phyloP scores from a whole-genome alignment of 1,140 invertebrate genomes.

The Drosophila lowei region DNA sequence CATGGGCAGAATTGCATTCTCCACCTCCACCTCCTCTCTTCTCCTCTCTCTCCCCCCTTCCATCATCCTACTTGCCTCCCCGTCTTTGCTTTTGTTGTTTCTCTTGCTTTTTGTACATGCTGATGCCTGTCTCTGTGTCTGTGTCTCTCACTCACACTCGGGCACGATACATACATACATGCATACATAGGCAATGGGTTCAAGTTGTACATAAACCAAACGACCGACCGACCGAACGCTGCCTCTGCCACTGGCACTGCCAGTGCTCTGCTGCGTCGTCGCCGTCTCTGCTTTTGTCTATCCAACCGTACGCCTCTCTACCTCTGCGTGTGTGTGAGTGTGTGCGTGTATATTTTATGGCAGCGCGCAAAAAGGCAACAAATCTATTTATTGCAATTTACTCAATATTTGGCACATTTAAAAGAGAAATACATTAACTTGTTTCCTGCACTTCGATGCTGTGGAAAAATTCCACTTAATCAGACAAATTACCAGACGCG shows the following conservation, averaged over 20 bases:
- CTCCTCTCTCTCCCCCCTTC: not conserved
- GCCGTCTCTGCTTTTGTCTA: constrained; percentile 77
- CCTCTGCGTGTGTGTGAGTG: constrained; percentile 19
- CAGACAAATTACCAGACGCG: constrained; percentile 75
- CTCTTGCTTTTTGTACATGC: constrained; percentile 31
- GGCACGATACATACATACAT: constrained; percentile 30
- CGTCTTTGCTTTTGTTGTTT: constrained; percentile 48
- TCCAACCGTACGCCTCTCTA: constrained; percentile 60
- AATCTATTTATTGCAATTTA: constrained; percentile 70
- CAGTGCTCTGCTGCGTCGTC: constrained; percentile 35
- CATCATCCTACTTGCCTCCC: constrained; percentile 4
- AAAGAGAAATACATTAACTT: constrained; percentile 29
- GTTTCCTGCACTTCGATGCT: constrained; percentile 54
- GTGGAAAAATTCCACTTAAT: constrained; percentile 79
- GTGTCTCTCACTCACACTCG: constrained; percentile 50
- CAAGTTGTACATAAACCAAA: constrained; percentile 70
- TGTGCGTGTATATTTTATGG: constrained; percentile 36
- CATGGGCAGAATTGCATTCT: constrained; percentile 50
- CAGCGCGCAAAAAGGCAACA: constrained; percentile 54
- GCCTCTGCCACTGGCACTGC: constrained; percentile 30
- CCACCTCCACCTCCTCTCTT: constrained; percentile 24
- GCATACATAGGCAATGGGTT: constrained; percentile 63
- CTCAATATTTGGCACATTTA: constrained; percentile 50
- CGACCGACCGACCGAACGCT: constrained; percentile 27
- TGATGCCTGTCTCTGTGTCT: constrained; percentile 30